Percentiles rank a stretch among this genome's conserved stretches.
Evolutionary conservation across 2,888 invertebrate genomes (phyloP).

Genomic region (Keiferia lycopersicella): DNA sequence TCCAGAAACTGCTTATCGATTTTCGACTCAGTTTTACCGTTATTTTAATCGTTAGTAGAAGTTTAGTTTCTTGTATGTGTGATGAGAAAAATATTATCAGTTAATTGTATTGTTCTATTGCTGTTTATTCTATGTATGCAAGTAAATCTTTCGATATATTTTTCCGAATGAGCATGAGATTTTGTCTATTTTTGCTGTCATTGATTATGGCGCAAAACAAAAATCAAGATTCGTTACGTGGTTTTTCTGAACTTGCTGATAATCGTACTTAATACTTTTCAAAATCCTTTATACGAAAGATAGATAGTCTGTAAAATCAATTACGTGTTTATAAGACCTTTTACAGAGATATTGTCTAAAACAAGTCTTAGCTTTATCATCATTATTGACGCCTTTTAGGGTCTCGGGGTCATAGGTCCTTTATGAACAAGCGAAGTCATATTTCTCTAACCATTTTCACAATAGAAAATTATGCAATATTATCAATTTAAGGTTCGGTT

Average conservation of each 20-base stretch:
- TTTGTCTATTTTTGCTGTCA: no score
- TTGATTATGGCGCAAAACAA: no score
- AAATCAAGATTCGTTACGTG: no score
- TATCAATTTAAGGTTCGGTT: neutral
- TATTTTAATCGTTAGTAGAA: constrained; percentile 1
- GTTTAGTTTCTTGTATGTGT: neutral
- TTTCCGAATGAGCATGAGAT: no score
- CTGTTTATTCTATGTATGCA: neutral
- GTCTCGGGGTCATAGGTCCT: neutral
- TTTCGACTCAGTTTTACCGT: constrained; percentile 24
- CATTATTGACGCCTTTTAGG: constrained; percentile 8
- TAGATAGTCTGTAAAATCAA: neutral
- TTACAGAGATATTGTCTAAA: neutral
- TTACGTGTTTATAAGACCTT: neutral
- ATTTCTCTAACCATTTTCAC: neutral
- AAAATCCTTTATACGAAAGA: no score
- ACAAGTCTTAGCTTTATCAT: constrained; percentile 2
- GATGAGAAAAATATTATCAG: constrained; percentile 8
- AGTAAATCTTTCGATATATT: no score
- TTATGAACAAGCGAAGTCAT: neutral
- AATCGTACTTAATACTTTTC: no score
- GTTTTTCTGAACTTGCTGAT: no score
- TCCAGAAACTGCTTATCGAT: constrained; percentile 39
- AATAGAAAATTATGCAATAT: neutral
- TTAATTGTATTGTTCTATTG: neutral